Evolutionary conservation across 2,113 vertebrate species (phyloP), one percentile per base, ranked within the genome.

Genomic region (Peromyscus californicus): DNA sequence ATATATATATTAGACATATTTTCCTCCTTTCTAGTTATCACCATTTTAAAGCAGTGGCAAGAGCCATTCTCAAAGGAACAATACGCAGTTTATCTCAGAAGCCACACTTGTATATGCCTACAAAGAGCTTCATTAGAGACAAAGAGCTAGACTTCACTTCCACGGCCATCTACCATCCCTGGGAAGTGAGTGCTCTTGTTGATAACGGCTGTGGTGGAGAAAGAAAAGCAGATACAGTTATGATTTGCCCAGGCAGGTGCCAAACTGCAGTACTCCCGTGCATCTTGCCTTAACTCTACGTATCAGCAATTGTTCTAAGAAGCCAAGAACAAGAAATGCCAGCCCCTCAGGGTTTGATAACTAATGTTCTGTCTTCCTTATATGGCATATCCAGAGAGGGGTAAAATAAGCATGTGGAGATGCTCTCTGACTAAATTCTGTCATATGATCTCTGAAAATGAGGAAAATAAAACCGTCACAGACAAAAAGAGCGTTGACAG

Each of bases 1-100:
- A 69, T 48, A 51, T 8, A 80, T 59, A 48, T 15, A 0, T 5
- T 89, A 67, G 3, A 48, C 22, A 67, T 31, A 65, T 24, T 79
- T 79, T n/a, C 39, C 91, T 93, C 4, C 70, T 70, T 88, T 90
- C 95, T 63, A 69, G 51, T 33, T 75, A 90, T n/a, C 39, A 67
- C 31, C 7, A n/a, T 76, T 88, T 29, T n/a, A 31, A 93, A 96
- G 65, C 39, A 75, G 24, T 54, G 61, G 51, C 2, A 85, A 59
- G 29, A 93, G 8, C 74, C n/a, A n/a, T 93, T 89, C 93, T 39
- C 57, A 89, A 96, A 90, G 67, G 22, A 82, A 36, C 48, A 83
- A 39, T 26, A 72, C 16, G 17, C 33, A 89, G 7, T 80, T 63
- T 51, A 48, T 57, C 92, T 83, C 74, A 1, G 26, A 76, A 91